phyloP scores from a whole-genome alignment of 2,888 invertebrate genomes.

The Amitus sp. region DNA sequence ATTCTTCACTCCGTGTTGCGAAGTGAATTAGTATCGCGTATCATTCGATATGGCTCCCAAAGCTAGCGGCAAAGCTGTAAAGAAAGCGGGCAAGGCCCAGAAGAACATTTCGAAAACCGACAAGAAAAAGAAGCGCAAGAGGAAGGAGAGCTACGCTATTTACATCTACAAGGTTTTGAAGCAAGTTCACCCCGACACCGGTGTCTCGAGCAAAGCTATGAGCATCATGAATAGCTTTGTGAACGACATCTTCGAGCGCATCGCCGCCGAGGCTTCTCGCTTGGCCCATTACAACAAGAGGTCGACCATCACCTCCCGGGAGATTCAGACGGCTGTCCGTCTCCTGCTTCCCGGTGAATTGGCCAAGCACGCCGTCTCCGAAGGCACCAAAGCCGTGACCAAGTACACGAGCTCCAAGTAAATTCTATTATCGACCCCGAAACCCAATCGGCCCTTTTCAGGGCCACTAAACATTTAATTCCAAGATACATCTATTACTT shows the following conservation, averaged over 20 bases:
- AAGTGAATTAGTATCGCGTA: conserved; percentile 2
- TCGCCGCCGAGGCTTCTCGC: conserved; percentile 52
- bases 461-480: neutral
- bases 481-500: too few species aligned
- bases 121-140: conserved; percentile 57
- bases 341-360: conserved; percentile 55
- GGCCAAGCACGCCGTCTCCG: conserved; percentile 58
- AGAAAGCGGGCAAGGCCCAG: conserved; percentile 6
- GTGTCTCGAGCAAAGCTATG: conserved; percentile 63
- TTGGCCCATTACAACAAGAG: conserved; percentile 56
- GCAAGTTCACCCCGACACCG: conserved; percentile 69
- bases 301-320: conserved; percentile 74
- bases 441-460: neutral
- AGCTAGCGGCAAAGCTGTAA: conserved; percentile 43
- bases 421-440: conserved; percentile 27
- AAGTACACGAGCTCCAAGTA: conserved; percentile 67
- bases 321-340: conserved; percentile 65
- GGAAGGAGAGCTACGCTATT: conserved; percentile 65
- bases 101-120: conserved; percentile 53
- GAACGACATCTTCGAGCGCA: conserved; percentile 54
- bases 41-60: conserved; percentile 43
- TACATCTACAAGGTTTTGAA: conserved; percentile 70
- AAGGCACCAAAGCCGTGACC: conserved; percentile 70
- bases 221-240: conserved; percentile 49
- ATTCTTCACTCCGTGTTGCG: neutral